These are phyloP conservation scores for Bufo bufo DNA, from an alignment of 2,113 vertebrate genomes.

Conservation along the genomic window DNA sequence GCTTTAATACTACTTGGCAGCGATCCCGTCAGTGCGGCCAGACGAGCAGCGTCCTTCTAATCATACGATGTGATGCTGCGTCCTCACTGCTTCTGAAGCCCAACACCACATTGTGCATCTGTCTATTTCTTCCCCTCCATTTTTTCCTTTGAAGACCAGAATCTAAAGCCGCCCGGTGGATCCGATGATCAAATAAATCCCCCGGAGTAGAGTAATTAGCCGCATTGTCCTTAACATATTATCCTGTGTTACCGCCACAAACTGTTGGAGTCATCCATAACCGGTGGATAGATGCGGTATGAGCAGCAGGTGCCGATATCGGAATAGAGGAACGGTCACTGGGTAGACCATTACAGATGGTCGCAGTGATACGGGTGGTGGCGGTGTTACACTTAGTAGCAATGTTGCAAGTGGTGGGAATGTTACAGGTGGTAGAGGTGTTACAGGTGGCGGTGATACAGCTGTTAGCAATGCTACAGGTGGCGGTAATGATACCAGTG, in stretches of 20 bases:
- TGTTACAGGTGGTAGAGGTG: too few relatives aligned
- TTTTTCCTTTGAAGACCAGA: constrained; percentile 65
- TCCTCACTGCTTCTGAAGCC: neutral
- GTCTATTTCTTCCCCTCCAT: neutral
- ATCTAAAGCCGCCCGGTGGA: constrained; percentile 55
- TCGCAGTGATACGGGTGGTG: too few relatives aligned
- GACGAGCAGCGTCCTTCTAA: neutral
- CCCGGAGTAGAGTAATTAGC: constrained; percentile 62
- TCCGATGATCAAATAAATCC: constrained; percentile 68
- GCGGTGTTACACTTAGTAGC: too few relatives aligned
- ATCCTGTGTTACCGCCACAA: neutral
- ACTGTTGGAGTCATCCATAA: neutral
- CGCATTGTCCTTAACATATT: neutral
- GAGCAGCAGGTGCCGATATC: neutral
- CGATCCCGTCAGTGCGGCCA: neutral
- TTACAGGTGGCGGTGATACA: too few relatives aligned
- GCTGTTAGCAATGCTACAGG: too few relatives aligned
- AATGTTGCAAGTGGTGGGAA: too few relatives aligned
- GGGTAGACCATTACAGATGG: too few relatives aligned
- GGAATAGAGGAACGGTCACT: too few relatives aligned
- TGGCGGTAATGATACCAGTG: too few relatives aligned
- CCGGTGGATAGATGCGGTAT: neutral
- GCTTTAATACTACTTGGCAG: constrained; percentile 11
- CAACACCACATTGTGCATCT: neutral
- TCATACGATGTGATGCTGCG: neutral